Evolutionary conservation across 2,888 invertebrate species (phyloP).

Genomic region (Drosophila kambysellisi): DNA sequence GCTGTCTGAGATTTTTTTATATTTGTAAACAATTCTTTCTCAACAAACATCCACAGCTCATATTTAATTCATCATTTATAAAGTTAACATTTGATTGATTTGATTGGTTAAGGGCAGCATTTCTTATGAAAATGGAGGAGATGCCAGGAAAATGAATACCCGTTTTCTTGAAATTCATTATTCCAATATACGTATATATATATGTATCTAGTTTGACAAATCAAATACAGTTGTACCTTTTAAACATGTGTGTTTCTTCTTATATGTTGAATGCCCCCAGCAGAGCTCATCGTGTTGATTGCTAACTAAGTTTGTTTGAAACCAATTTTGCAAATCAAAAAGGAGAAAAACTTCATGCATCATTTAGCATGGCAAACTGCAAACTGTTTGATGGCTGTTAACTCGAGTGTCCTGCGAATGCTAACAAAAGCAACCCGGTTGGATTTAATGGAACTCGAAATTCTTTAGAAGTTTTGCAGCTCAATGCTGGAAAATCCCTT

Average conservation of each 20-base stretch:
- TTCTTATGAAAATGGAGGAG: not conserved
- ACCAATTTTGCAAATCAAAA: constrained; percentile 20
- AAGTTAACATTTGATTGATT: not conserved
- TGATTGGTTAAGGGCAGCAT: constrained; percentile 2
- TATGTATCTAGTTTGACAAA: not conserved
- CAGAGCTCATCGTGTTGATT: constrained; percentile 30
- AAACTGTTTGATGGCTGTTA: constrained; percentile 43
- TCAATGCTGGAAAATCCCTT: constrained; percentile 30
- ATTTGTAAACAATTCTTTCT: not conserved
- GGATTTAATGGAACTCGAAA: constrained; percentile 67
- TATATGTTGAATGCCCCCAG: constrained; percentile 3
- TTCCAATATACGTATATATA: not conserved
- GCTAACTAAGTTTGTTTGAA: constrained; percentile 39
- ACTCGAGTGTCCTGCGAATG: constrained; percentile 17
- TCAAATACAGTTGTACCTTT: not conserved
- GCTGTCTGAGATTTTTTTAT: not conserved
- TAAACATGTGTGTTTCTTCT: not conserved
- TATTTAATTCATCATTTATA: not conserved
- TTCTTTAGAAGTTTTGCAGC: constrained; percentile 52
- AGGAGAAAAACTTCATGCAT: constrained; percentile 59
- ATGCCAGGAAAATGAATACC: not conserved
- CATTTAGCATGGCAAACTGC: constrained; percentile 62
- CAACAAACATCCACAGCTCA: not conserved
- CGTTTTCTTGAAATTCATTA: constrained; percentile 21
- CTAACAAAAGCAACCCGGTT: constrained; percentile 19